Evolutionary conservation across 2,113 vertebrate genomes (phyloP), one percentile per base, ranked within the genome.

Genomic region (Peucedramus taeniatus): DNA sequence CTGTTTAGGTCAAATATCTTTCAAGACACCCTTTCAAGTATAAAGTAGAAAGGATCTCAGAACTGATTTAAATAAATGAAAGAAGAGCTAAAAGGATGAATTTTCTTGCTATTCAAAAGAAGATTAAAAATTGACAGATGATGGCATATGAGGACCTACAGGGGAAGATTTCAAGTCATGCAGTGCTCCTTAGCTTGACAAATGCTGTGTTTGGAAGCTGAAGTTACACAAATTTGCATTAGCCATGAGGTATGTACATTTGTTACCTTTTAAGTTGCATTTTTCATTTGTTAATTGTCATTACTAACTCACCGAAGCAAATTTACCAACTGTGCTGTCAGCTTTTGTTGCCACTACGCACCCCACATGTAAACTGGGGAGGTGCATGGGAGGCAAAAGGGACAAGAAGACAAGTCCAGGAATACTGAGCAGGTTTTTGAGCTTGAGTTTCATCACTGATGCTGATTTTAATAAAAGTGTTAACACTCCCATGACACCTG

Each of bases 81-180:
- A 75, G 76, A 89, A 79, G 47, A 88, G 20, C 84, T 90, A 88
- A 94, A 96, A 83, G 75, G 86, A 88, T 90, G 71, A 68, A 75
- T 83, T 93, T 91, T 87, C 60, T 87, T 90, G 47, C 88, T 92
- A 33, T 80, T 95, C 83, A 92, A 63, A 91, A 95, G 84, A 91
- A 96, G 76, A 94, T 96, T 90, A 93, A 92, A 95, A 96, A 90
- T 88, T 93, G 90, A 83, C 93, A 86, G 71, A 78, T 93, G 66
- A 51, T 63, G 76, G 90, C 42, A 3, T 92, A 23, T 60, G 53
- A 86, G 56, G 60, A 92, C 65, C 76, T 93, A 81, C 39, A 63
- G 63, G 27, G 59, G 51, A 28, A 89, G 71, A 88, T 94, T 93
- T 93, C 31, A 83, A 92, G 65, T 86, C 28, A n/a, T 60, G 64